phyloP scores from a whole-genome alignment of 2,888 invertebrate species.

The Stegophylla sp. region DNA sequence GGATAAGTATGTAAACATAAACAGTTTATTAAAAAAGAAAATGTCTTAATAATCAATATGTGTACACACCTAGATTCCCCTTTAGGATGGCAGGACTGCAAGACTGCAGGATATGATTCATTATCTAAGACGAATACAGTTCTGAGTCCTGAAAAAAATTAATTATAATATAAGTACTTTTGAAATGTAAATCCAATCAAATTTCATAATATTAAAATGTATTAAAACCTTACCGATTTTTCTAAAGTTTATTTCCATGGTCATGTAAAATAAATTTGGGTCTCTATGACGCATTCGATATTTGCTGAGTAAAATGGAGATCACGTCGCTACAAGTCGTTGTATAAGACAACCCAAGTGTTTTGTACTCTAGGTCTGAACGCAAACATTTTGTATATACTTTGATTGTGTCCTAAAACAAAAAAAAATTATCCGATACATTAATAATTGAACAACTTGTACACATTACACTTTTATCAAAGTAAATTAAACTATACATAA shows the following conservation, averaged over 20 bases:
- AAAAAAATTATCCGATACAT: conserved; percentile 59
- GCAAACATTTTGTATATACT: conserved; percentile 86
- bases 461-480: no score
- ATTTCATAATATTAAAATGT: neutral
- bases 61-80: conserved; percentile 81
- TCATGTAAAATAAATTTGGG: conserved; percentile 88
- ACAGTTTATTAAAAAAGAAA: no score
- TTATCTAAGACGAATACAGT: conserved; percentile 85
- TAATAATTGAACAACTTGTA: neutral
- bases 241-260: conserved; percentile 90
- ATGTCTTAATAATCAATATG: no score
- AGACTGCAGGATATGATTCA: conserved; percentile 85
- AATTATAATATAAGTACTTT: no score
- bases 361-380: conserved; percentile 95
- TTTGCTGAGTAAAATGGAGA: conserved; percentile 83
- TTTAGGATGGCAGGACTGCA: conserved; percentile 92
- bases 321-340: conserved; percentile 86
- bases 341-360: conserved; percentile 88
- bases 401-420: conserved; percentile 85
- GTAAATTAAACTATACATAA: no score
- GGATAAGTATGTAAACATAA: no score
- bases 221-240: conserved; percentile 73
- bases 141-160: conserved; percentile 70
- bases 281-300: conserved; percentile 91
- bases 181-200: no score